Evolutionary conservation across 2,888 invertebrate genomes (phyloP).

Genomic region (Andrena bicolor): DNA sequence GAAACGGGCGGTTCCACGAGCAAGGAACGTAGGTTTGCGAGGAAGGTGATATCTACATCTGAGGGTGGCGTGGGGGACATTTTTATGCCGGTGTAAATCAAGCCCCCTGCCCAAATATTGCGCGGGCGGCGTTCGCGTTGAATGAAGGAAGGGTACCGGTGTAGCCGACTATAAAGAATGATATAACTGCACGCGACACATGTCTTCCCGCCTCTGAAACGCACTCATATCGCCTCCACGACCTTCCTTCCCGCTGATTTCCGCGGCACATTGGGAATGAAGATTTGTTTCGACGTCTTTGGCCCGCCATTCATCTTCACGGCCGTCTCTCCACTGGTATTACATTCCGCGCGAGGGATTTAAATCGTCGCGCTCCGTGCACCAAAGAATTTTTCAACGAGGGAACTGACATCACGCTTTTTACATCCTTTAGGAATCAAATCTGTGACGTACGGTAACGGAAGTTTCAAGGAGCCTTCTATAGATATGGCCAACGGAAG

Average conservation of each 20-base stretch:
- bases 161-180: conserved; percentile 83
- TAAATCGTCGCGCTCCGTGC: conserved; percentile 40
- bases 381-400: conserved; percentile 2
- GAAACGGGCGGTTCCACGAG: conserved; percentile 30
- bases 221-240: conserved; percentile 62
- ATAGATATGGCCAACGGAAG: not conserved
- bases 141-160: conserved; percentile 71
- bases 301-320: conserved; percentile 26
- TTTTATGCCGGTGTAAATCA: conserved; percentile 84
- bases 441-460: conserved; percentile 1
- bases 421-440: conserved; percentile 1
- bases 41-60: conserved; percentile 56
- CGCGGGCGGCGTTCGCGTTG: conserved; percentile 70
- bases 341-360: conserved; percentile 42
- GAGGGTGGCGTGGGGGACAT: conserved; percentile 40
- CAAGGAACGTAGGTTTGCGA: conserved; percentile 3
- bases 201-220: conserved; percentile 79
- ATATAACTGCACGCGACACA: conserved; percentile 84
- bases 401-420: conserved; percentile 21
- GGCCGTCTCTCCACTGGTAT: conserved; percentile 17
- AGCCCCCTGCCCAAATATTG: conserved; percentile 79
- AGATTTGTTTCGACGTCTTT: conserved; percentile 79
- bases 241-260: conserved; percentile 43
- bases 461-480: not conserved
- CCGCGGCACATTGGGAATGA: conserved; percentile 74